Conservation (phyloP, 2,888 invertebrate species). For the Ennomos erosarius region DNA sequence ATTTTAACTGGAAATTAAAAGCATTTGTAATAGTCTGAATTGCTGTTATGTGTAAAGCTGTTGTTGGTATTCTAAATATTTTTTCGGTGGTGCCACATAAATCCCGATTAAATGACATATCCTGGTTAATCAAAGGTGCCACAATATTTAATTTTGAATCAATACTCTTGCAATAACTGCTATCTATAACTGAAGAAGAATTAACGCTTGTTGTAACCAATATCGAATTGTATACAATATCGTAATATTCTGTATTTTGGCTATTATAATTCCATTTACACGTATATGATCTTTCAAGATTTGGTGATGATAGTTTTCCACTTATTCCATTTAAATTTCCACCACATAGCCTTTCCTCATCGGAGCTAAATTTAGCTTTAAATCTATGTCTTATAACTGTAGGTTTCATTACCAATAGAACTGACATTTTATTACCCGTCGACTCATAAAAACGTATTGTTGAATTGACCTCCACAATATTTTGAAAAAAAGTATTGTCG, state of each 20-base stretch:
- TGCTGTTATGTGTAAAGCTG: slow-evolving; percentile 56
- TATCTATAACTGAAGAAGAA: slow-evolving; percentile 50
- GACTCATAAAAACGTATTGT: slow-evolving; percentile 77
- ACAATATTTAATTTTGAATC: slow-evolving; percentile 60
- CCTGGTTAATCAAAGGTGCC: slow-evolving; percentile 33
- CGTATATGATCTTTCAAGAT: slow-evolving; percentile 55
- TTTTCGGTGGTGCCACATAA: slow-evolving; percentile 58
- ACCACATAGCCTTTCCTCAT: slow-evolving; percentile 79
- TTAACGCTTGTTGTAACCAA: slow-evolving; percentile 54
- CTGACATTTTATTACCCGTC: slow-evolving; percentile 86
- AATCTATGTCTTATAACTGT: slow-evolving; percentile 87
- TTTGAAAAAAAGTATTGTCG: slow-evolving; percentile 72
- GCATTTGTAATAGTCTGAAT: slow-evolving; percentile 46
- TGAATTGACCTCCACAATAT: slow-evolving; percentile 60
- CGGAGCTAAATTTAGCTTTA: slow-evolving; percentile 88
- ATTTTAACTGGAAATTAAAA: slow-evolving; percentile 72
- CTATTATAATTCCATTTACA: slow-evolving; percentile 69
- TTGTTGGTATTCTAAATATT: slow-evolving; percentile 60
- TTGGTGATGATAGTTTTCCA: slow-evolving; percentile 62
- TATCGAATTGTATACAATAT: slow-evolving; percentile 55
- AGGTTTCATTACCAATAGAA: slow-evolving; percentile 85
- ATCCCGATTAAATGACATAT: slow-evolving; percentile 39
- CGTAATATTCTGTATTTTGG: slow-evolving; percentile 23
- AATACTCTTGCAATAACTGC: slow-evolving; percentile 49
- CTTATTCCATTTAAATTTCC: slow-evolving; percentile 55